Percentiles rank a stretch among this genome's conserved stretches.
Evolutionary conservation across 92 coral and sea anemone species (phyloP).

Genomic region (Porites evermanni): DNA sequence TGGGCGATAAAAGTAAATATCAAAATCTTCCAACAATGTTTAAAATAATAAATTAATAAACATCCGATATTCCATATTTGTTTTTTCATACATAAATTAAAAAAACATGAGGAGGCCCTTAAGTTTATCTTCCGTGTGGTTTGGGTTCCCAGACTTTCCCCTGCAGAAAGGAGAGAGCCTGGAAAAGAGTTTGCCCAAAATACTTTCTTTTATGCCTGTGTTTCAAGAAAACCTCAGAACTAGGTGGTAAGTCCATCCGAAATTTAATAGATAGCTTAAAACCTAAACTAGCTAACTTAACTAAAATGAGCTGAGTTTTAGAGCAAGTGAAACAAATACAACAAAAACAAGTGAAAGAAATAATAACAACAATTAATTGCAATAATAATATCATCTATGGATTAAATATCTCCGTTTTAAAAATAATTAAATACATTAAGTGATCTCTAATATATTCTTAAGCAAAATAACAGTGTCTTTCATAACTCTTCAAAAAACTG

Average conservation of each 20-base stretch:
- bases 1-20: not conserved
- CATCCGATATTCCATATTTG: not conserved
- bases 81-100: not conserved
- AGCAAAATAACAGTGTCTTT: constrained; percentile 3
- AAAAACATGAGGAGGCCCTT: not conserved
- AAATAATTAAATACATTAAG: constrained; percentile 9
- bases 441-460: not conserved
- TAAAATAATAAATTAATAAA: not conserved
- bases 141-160: too few relatives aligned
- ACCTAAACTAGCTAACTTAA: too few relatives aligned
- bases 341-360: too few relatives aligned
- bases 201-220: too few relatives aligned
- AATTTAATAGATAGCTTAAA: too few relatives aligned
- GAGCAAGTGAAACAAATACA: too few relatives aligned
- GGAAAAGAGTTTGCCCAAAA: too few relatives aligned
- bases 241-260: too few relatives aligned
- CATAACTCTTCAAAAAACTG: constrained; percentile 88
- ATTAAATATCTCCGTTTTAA: constrained; percentile 21
- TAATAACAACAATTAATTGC: too few relatives aligned
- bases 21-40: not conserved
- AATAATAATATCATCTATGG: not conserved
- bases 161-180: too few relatives aligned
- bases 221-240: too few relatives aligned
- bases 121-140: not conserved
- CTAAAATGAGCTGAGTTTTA: too few relatives aligned